Conservation (phyloP, 2,113 vertebrate species). For the Plecturocebus donacophilus region DNA sequence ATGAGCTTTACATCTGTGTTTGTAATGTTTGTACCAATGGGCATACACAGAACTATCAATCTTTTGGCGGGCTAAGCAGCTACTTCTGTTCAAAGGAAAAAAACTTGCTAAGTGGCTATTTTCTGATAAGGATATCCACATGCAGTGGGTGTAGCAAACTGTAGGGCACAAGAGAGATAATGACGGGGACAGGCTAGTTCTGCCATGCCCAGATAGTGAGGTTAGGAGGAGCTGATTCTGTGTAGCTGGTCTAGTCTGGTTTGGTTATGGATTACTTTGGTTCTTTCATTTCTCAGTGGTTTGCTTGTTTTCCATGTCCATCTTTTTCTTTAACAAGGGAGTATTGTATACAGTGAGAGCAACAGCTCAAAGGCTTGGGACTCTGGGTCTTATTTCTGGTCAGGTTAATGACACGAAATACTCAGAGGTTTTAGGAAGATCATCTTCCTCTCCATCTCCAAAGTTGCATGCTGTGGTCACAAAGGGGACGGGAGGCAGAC, state of each 20-base stretch:
- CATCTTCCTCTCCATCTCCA: background rate
- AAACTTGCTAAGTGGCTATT: constrained; percentile 46
- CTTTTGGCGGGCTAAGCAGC: constrained; percentile 65
- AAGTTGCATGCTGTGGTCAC: background rate
- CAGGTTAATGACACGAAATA: background rate
- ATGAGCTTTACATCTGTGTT: background rate
- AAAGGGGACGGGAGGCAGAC: background rate
- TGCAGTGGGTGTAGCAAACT: constrained; percentile 56
- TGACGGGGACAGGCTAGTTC: background rate
- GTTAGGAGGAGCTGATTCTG: background rate
- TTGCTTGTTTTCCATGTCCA: background rate
- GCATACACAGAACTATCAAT: background rate
- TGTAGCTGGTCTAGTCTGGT: background rate
- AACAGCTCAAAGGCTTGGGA: background rate
- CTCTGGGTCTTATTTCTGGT: constrained; percentile 17
- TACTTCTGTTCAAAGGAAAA: constrained; percentile 60
- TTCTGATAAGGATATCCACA: constrained; percentile 70
- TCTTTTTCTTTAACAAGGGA: background rate
- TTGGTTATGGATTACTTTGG: background rate
- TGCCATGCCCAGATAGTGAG: constrained; percentile 70
- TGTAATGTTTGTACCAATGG: background rate
- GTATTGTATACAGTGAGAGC: background rate
- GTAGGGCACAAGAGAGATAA: constrained; percentile 65
- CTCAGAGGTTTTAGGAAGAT: background rate
- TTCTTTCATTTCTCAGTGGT: background rate